These are phyloP conservation scores for Caenorhabditis tropicalis DNA, from an alignment of 1,140 invertebrate genomes.

Conservation along the genomic window DNA sequence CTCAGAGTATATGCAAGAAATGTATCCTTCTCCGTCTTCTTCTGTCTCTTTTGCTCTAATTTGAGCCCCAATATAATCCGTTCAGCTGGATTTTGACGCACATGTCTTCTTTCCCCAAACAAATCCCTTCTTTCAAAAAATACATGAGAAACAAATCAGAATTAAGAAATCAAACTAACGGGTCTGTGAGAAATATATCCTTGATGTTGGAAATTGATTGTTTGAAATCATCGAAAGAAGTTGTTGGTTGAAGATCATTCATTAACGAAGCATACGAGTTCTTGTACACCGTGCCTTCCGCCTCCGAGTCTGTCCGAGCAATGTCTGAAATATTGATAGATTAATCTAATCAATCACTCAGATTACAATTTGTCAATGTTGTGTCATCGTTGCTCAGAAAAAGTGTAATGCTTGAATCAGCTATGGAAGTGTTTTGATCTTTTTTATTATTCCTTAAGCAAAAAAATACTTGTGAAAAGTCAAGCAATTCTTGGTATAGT, in stretches of 20 bases:
- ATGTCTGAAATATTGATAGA: neutral
- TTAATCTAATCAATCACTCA: too few species aligned
- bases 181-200: neutral
- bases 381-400: too few species aligned
- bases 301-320: slow-evolving; percentile 3
- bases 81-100: neutral
- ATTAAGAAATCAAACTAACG: neutral
- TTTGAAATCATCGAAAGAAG: slow-evolving; percentile 31
- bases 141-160: neutral
- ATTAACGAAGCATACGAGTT: slow-evolving; percentile 19
- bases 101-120: slow-evolving; percentile 11
- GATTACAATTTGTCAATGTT: neutral
- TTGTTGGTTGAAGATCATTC: slow-evolving; percentile 12
- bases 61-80: neutral
- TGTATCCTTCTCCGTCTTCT: neutral
- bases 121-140: neutral
- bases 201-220: neutral
- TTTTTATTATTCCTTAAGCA: too few species aligned
- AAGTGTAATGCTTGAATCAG: too few species aligned
- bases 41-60: slow-evolving; percentile 6
- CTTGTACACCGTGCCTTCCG: slow-evolving; percentile 17
- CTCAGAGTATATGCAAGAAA: slow-evolving; percentile 23
- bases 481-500: too few species aligned
- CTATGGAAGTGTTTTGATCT: too few species aligned
- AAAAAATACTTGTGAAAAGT: too few species aligned